Conservation (phyloP, 2,797 vertebrate genomes). For the Eospalax fontanierii region DNA sequence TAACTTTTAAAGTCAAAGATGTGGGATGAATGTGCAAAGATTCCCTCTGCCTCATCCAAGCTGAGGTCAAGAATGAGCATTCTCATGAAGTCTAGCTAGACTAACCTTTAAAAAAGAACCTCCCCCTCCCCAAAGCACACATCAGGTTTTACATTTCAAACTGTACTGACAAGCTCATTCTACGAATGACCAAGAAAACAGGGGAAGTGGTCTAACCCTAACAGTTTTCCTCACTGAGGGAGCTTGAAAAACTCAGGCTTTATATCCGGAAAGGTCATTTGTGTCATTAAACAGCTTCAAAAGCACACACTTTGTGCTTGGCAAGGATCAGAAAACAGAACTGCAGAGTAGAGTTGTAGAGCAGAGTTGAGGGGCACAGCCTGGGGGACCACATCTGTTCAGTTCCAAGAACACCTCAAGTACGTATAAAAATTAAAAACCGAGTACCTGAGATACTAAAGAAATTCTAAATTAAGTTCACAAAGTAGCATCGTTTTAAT, state of each 20-base stretch:
- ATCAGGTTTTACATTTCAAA: conserved; percentile 1
- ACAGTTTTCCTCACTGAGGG: conserved; percentile 89
- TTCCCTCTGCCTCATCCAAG: conserved; percentile 37
- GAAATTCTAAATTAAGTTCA: neutral
- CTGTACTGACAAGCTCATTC: conserved; percentile 54
- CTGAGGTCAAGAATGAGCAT: conserved; percentile 14
- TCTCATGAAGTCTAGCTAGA: neutral
- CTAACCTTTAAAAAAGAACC: neutral
- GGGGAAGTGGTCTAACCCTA: conserved; percentile 77
- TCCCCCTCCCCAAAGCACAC: neutral
- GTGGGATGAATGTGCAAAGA: neutral
- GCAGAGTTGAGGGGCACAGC: neutral
- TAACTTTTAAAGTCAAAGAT: conserved; percentile 14
- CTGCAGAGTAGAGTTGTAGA: neutral
- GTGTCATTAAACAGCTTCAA: conserved; percentile 75
- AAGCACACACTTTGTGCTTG: conserved; percentile 78
- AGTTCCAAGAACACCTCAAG: conserved; percentile 55
- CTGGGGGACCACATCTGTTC: neutral
- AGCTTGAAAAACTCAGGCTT: conserved; percentile 86
- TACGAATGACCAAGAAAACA: conserved; percentile 48
- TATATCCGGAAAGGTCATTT: conserved; percentile 87
- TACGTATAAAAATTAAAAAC: conserved; percentile 36
- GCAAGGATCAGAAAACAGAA: conserved; percentile 36
- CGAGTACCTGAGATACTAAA: neutral
- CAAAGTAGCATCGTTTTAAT: conserved; percentile 17